These are phyloP conservation scores for Vidua macroura DNA, from an alignment of 2,113 vertebrate genomes.

Conservation along the genomic window DNA sequence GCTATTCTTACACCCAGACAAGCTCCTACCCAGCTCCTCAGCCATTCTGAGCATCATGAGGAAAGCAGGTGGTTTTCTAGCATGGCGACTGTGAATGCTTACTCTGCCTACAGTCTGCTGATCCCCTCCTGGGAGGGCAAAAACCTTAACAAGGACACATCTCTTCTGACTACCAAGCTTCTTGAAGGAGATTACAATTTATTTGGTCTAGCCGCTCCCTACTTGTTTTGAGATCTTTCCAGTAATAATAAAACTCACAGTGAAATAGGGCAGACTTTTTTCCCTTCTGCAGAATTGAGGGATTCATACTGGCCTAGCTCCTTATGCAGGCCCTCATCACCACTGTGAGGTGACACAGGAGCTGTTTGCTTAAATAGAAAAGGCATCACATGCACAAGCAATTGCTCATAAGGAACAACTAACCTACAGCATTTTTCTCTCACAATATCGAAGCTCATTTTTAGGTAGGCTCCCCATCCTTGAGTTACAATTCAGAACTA, in stretches of 20 bases:
- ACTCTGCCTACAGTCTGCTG: neutral
- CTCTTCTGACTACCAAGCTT: neutral
- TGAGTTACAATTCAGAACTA: neutral
- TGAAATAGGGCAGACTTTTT: neutral
- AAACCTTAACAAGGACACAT: accelerated
- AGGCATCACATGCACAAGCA: neutral
- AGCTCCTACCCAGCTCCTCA: conserved; percentile 12
- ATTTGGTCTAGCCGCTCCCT: neutral
- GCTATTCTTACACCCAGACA: neutral
- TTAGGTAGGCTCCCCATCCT: neutral
- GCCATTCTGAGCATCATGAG: neutral
- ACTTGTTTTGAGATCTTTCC: neutral
- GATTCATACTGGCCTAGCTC: neutral
- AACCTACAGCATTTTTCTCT: neutral
- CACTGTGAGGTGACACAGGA: neutral
- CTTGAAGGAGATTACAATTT: neutral
- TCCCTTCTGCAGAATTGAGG: neutral
- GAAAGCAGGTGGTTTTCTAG: neutral
- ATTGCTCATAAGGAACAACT: neutral
- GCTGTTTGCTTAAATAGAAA: neutral
- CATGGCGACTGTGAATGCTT: neutral
- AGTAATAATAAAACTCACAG: neutral
- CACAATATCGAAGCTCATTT: neutral
- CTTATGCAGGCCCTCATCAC: neutral
- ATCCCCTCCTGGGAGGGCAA: neutral